Conservation (phyloP, 2,888 invertebrate species). For the Ormyrus nitidulus region DNA sequence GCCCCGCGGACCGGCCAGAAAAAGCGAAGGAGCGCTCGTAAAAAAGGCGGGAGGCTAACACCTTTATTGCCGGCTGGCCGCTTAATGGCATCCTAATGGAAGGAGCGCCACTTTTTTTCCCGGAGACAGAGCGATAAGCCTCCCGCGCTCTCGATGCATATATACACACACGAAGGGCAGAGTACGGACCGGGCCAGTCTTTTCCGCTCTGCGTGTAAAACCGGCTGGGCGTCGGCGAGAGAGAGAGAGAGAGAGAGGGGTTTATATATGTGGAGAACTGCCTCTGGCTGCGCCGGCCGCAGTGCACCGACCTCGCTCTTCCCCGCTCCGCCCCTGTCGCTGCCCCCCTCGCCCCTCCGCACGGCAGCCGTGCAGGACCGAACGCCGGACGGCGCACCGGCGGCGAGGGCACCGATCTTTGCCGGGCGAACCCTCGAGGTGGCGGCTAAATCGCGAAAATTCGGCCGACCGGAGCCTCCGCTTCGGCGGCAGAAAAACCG, state of each 20-base stretch:
- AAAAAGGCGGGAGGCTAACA: slow-evolving; percentile 13
- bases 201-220: slow-evolving; percentile 63
- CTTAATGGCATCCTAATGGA: slow-evolving; percentile 26
- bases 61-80: slow-evolving; percentile 19
- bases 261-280: slow-evolving; percentile 58
- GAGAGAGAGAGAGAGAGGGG: slow-evolving; percentile 37
- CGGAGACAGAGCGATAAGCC: slow-evolving; percentile 22
- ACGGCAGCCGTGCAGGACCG: slow-evolving; percentile 23
- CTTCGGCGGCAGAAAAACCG: not conserved
- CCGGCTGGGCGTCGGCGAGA: slow-evolving; percentile 71
- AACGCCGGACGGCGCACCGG: not conserved
- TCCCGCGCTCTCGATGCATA: slow-evolving; percentile 3
- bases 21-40: not conserved
- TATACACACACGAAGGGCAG: not conserved
- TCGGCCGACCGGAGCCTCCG: not conserved
- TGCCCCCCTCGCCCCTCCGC: slow-evolving; percentile 8
- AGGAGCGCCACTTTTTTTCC: not conserved
- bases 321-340: slow-evolving; percentile 36
- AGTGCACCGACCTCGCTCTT: slow-evolving; percentile 60
- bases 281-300: slow-evolving; percentile 69
- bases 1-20: not conserved
- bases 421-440: not conserved
- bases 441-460: not conserved
- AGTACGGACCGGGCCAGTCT: not conserved
- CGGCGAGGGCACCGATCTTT: not conserved